Base-by-base conservation (phyloP, 2,113 vertebrate genomes). In the Crotalus tigris region DNA sequence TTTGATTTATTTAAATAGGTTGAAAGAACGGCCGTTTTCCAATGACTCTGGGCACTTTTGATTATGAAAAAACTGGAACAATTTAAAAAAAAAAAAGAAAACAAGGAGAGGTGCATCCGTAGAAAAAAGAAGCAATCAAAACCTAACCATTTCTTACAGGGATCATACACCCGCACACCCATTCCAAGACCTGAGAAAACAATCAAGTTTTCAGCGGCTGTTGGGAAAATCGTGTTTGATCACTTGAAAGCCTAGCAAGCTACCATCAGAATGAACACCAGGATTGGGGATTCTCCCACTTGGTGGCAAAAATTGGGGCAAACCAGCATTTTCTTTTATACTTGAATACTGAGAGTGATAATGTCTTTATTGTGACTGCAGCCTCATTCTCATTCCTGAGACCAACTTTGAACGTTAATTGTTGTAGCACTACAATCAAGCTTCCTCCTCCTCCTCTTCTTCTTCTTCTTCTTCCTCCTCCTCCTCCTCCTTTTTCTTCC, bases 401-500 rank as follows among this genome's bases (percentile, higher is more conserved):
- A n/a, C 29, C 29, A n/a, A 69, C 61, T 69, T 69, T 33, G 61
- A 69, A 69, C 29, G 5, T 5, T 69, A 69, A 33, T 33, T 33
- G 54, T 55, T 55, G 13, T 69, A 69, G 29, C 64, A 12, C 11
- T 64, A 64, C 11, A 11, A 29, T 29, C 61, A 29, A 29, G 7
- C 8, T 3, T 1, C 24, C 10, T 61, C 24, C 26, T 61, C 59
- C 1, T 4, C 24, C 9, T 24, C 58, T 0, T 59, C 58, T 0
- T 24, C 58, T 3, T 5, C 23, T 1, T 8, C 57, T 2, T 5
- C 21, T 1, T 23, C 21, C 1, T 1, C 57, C 2, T 7, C 57
- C 0, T 1, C 57, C 1, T 3, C 21, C 21, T 24, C 0, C 21
- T 58, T 5, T 2, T 23, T 2, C 23, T 6, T 7, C 58, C 2